Conservation (phyloP, 2,888 invertebrate genomes). For the Sussaba pulchella region DNA sequence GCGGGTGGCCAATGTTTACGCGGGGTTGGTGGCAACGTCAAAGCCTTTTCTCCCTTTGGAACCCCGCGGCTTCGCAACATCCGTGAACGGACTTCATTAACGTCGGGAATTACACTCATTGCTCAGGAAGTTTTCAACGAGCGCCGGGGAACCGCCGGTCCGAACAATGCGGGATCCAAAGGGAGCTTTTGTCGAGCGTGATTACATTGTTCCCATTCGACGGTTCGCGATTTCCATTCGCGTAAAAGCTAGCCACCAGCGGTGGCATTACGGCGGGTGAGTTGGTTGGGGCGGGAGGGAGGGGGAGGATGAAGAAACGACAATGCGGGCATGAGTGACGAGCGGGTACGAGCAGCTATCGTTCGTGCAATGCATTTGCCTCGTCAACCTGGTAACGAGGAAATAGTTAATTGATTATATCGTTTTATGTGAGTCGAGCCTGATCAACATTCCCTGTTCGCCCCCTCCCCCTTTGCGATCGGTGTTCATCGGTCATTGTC, state of each 20-base stretch:
- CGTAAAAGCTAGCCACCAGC: conserved; percentile 17
- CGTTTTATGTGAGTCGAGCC: conserved; percentile 7
- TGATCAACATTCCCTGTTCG: not conserved
- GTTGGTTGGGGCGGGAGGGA: not conserved
- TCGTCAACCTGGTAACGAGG: conserved; percentile 26
- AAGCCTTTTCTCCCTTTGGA: not conserved
- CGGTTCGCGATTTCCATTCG: conserved; percentile 51
- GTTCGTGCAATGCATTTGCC: conserved; percentile 29
- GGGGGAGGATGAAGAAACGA: not conserved
- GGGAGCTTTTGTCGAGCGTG: conserved; percentile 51
- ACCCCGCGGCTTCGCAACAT: not conserved
- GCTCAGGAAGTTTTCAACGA: conserved; percentile 59
- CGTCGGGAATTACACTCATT: conserved; percentile 60
- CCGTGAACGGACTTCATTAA: conserved; percentile 58
- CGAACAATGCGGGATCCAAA: conserved; percentile 46
- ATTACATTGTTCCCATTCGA: conserved; percentile 58
- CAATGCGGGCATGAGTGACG: conserved; percentile 30
- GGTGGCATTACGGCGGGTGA: too few relatives aligned
- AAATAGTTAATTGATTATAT: conserved; percentile 44
- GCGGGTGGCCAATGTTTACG: not conserved
- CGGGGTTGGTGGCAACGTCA: not conserved
- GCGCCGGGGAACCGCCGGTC: conserved; percentile 25
- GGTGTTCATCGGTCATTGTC: conserved; percentile 20
- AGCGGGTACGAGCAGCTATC: not conserved
- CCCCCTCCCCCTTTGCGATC: too few relatives aligned